Evolutionary conservation across 2,797 vertebrate genomes (phyloP).

Genomic region (Enteromius radiatus): DNA sequence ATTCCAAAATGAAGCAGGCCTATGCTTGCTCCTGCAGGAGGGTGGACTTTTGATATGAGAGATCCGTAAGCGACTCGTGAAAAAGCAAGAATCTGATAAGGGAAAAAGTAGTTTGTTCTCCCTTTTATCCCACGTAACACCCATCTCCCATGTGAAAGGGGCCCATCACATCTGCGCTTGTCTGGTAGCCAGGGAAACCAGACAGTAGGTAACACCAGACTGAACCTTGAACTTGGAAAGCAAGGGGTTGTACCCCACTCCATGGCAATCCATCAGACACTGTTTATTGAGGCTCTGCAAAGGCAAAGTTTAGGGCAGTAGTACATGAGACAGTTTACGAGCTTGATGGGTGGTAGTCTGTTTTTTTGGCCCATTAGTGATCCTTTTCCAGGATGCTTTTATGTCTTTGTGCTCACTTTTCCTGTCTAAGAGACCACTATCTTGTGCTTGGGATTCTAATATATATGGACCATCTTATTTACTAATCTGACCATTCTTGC

Average conservation of each 20-base stretch:
- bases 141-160: slow-evolving; percentile 68
- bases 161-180: slow-evolving; percentile 88
- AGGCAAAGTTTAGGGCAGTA: slow-evolving; percentile 27
- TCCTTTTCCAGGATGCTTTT: slow-evolving; percentile 19
- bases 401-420: slow-evolving; percentile 23
- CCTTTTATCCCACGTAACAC: slow-evolving; percentile 20
- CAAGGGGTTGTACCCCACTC: slow-evolving; percentile 65
- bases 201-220: slow-evolving; percentile 91
- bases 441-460: background rate
- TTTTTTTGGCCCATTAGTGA: slow-evolving; percentile 46
- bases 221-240: slow-evolving; percentile 86
- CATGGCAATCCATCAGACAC: slow-evolving; percentile 40
- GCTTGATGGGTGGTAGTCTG: slow-evolving; percentile 31
- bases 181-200: slow-evolving; percentile 93
- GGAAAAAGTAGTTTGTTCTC: slow-evolving; percentile 83
- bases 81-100: slow-evolving; percentile 76
- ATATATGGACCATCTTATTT: background rate
- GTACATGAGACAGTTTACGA: slow-evolving; percentile 22
- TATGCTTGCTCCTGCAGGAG: slow-evolving; percentile 74
- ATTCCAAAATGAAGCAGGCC: slow-evolving; percentile 93
- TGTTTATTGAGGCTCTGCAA: slow-evolving; percentile 37
- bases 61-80: slow-evolving; percentile 16
- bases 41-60: slow-evolving; percentile 59
- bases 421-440: slow-evolving; percentile 24
- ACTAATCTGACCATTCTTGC: background rate